Conservation (phyloP, 2,888 invertebrate genomes). For the Spatulosminthurus flaviceps region DNA sequence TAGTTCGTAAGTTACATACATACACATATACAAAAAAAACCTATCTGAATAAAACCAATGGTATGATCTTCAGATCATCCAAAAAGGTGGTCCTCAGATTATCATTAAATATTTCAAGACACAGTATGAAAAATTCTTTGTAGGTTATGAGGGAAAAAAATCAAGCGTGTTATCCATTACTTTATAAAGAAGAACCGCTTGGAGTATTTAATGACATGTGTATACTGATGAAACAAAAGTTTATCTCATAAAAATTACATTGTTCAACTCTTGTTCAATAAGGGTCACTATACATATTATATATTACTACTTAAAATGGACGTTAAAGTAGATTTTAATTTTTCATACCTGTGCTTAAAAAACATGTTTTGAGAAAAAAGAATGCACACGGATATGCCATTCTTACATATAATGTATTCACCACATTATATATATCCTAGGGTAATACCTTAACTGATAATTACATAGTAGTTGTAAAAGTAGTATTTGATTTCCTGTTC, state of each 20-base stretch:
- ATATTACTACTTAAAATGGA: constrained; percentile 14
- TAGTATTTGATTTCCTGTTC: no score
- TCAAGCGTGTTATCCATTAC: neutral
- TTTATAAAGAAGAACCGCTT: no score
- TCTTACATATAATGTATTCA: neutral
- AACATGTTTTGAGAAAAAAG: neutral
- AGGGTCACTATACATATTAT: constrained; percentile 5
- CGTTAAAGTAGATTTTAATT: constrained; percentile 16
- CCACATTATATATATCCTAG: neutral
- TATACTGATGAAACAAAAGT: constrained; percentile 16
- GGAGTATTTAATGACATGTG: constrained; percentile 22
- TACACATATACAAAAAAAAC: no score
- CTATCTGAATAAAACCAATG: no score
- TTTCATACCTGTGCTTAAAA: constrained; percentile 34
- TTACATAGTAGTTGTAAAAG: no score
- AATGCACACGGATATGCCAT: constrained; percentile 7
- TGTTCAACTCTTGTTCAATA: constrained; percentile 12
- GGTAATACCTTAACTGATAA: no score
- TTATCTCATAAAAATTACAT: constrained; percentile 20
- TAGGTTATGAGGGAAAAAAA: no score
- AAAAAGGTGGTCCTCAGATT: no score
- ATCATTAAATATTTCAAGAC: no score
- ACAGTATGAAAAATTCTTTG: no score
- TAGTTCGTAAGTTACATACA: no score
- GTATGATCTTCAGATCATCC: no score